Evolutionary conservation across 2,888 invertebrate genomes (phyloP), one percentile per base, ranked within the genome.

Genomic region (Platycheirus albimanus): DNA sequence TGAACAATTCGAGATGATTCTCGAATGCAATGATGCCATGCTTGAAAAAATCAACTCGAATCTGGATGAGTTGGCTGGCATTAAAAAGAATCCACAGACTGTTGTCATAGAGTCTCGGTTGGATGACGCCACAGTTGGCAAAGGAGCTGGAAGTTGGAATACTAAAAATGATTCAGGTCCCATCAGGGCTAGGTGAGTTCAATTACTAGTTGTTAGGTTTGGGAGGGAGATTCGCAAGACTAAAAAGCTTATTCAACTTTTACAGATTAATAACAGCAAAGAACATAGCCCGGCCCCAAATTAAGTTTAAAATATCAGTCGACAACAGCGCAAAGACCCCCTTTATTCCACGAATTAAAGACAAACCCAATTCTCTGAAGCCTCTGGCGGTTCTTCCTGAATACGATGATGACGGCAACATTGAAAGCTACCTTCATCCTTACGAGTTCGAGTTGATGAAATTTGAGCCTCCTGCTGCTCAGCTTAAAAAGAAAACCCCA

Each of bases 351-450:
- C 93, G 94, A 86, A 94, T 99, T 56, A 95, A 93, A 56, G 94
- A 95, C 28, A 99, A 99, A 89, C 98, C 97, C 0, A 96, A 99
- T 91, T 95, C 95, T 6, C 88, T 96, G 10, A 96, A 95, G 88
- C 97, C 98, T 0, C 91, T 97, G 8, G 94, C 95, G 0, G 90
- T 97, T 66, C 93, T 94, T 77, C 92, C 95, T 0, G 94, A 96
- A 85, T 94, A 94, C 87, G 93, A 93, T 72, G 94, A 94, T 1
- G 91, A 92, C 19, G 94, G 94, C 0, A 91, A 91, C 51, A 92
- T 93, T 7, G 91, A 92, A 77, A 92, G 95, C 64, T 96, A 93
- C 90, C 93, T 95, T 83, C 98, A 99, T 91, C 98, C 99, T 0
- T 99, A 98, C 89, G 94, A 95, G 88, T 93, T 93, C 87, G 98